Percentiles rank a stretch among this genome's conserved stretches.
Conservation (phyloP, 2,797 vertebrate genomes). For the Enteromius radiatus region DNA sequence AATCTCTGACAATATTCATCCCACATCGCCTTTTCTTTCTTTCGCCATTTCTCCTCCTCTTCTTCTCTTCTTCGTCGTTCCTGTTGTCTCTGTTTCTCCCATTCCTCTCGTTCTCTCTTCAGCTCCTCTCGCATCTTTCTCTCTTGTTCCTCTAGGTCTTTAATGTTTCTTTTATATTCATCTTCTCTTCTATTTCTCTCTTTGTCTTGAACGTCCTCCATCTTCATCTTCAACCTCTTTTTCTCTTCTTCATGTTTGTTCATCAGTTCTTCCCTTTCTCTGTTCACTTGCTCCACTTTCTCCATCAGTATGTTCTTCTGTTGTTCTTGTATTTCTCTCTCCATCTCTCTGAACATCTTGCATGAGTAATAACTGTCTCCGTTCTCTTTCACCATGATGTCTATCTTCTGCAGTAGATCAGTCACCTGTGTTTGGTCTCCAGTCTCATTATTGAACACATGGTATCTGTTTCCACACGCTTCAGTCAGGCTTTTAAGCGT, state of each 20-base stretch:
- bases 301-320: rapidly evolving
- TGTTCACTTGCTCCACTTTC: rapidly evolving
- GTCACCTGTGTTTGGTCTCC: background rate
- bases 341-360: conserved; percentile 9
- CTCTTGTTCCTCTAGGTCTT: no score
- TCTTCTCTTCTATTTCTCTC: background rate
- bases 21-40: rapidly evolving
- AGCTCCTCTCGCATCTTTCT: no score
- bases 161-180: background rate
- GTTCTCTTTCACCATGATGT: background rate
- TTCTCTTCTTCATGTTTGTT: background rate
- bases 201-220: background rate
- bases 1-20: background rate
- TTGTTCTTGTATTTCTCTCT: background rate
- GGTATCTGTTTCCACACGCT: background rate
- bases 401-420: conserved; percentile 32
- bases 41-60: background rate
- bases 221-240: background rate
- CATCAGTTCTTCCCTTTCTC: background rate
- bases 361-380: background rate
- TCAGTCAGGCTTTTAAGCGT: rapidly evolving
- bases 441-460: background rate
- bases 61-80: background rate
- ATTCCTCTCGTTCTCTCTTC: no score
- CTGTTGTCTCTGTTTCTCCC: no score